A percentile compares a stretch with the other conserved stretches of the same genome.
These are phyloP conservation scores for Maniola jurtina DNA, from an alignment of 1,140 invertebrate genomes.

Conservation along the genomic window DNA sequence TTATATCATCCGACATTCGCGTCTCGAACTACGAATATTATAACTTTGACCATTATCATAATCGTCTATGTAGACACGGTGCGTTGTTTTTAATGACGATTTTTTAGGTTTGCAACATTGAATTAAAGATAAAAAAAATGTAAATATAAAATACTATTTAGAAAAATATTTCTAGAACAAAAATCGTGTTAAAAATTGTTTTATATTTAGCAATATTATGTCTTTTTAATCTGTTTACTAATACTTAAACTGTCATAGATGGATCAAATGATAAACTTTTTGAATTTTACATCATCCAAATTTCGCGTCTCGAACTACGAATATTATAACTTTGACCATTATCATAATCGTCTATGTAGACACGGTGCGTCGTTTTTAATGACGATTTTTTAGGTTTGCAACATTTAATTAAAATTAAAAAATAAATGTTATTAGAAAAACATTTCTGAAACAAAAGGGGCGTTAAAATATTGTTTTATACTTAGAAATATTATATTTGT, in stretches of 20 bases:
- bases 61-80: no score
- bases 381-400: neutral
- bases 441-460: neutral
- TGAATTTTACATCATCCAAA: neutral
- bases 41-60: no score
- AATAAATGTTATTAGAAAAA: neutral
- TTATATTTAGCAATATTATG: neutral
- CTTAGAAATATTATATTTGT: neutral
- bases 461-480: neutral
- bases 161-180: constrained; percentile 6
- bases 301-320: no score
- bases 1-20: no score
- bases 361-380: neutral
- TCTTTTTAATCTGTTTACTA: no score
- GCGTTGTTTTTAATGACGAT: neutral
- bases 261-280: neutral
- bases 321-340: no score
- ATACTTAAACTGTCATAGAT: no score
- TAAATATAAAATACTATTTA: neutral
- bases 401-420: neutral
- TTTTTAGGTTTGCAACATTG: neutral
- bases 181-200: neutral
- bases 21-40: no score
- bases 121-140: neutral
- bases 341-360: no score